phyloP scores from a whole-genome alignment of 2,113 vertebrate genomes.

The Ivindomyrus marchei region DNA sequence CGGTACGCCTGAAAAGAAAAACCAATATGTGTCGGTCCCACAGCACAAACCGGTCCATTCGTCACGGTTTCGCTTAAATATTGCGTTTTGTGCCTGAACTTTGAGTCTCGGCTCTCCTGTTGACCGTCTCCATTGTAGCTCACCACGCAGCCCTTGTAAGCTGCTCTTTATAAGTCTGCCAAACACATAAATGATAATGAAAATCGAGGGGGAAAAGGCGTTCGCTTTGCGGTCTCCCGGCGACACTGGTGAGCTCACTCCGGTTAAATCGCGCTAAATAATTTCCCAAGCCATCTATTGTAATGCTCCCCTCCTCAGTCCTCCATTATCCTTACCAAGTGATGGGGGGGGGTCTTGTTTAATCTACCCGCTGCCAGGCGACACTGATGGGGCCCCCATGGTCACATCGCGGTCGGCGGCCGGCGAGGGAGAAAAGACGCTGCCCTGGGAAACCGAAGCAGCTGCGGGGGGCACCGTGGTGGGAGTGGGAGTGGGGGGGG shows the following conservation, averaged over 20 bases:
- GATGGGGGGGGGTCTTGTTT: constrained; percentile 7
- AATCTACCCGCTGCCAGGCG: constrained; percentile 8
- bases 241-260: background rate
- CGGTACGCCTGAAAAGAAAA: background rate
- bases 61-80: constrained; percentile 3
- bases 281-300: constrained; percentile 13
- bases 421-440: background rate
- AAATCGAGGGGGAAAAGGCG: background rate
- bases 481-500: background rate
- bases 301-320: background rate
- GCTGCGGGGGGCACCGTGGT: background rate
- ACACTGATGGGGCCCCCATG: background rate
- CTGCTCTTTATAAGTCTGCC: constrained; percentile 7
- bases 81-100: background rate
- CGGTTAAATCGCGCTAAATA: background rate
- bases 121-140: constrained; percentile 7
- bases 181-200: constrained; percentile 11
- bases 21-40: background rate
- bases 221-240: constrained; percentile 5
- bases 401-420: background rate
- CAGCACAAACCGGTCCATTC: background rate
- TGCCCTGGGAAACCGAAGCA: background rate
- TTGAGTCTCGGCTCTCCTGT: background rate
- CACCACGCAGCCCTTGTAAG: background rate
- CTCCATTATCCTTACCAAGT: background rate